Conservation (phyloP, 2,797 vertebrate species). For the Rhabdomys pumilio region DNA sequence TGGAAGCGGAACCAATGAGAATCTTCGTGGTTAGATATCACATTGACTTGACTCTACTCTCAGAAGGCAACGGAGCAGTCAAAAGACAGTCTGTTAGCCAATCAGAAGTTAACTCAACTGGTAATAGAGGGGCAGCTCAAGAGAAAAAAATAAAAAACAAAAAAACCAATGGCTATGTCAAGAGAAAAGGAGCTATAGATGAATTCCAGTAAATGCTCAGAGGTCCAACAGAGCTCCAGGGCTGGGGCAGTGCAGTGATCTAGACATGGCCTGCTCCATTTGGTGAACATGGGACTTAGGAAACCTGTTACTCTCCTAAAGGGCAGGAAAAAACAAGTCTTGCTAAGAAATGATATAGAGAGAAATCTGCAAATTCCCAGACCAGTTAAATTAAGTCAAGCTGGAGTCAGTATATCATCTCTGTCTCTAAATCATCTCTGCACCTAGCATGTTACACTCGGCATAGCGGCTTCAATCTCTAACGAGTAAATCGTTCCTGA, state of each 20-base stretch:
- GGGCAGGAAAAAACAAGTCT: slow-evolving; percentile 24
- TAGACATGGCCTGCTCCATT: neutral
- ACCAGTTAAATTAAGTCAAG: slow-evolving; percentile 69
- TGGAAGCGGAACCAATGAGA: neutral
- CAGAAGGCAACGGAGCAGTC: neutral
- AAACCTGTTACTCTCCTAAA: neutral
- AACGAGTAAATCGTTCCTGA: neutral
- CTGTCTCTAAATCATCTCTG: slow-evolving; percentile 49
- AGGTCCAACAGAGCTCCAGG: neutral
- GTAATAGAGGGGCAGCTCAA: neutral
- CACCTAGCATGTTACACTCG: neutral
- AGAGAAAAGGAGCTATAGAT: neutral
- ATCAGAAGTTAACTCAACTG: neutral
- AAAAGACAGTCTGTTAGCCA: neutral
- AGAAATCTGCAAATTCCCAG: slow-evolving; percentile 22
- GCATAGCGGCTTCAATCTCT: neutral
- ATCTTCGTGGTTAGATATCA: neutral
- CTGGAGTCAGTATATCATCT: slow-evolving; percentile 37
- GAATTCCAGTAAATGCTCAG: neutral
- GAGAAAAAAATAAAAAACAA: neutral
- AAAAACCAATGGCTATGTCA: neutral
- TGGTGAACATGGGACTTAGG: neutral
- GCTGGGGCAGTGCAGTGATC: neutral
- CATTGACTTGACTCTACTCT: neutral
- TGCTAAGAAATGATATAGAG: slow-evolving; percentile 25